These are phyloP conservation scores for Phymorhynchus buccinoides DNA, from an alignment of 1,140 invertebrate genomes.

Conservation along the genomic window DNA sequence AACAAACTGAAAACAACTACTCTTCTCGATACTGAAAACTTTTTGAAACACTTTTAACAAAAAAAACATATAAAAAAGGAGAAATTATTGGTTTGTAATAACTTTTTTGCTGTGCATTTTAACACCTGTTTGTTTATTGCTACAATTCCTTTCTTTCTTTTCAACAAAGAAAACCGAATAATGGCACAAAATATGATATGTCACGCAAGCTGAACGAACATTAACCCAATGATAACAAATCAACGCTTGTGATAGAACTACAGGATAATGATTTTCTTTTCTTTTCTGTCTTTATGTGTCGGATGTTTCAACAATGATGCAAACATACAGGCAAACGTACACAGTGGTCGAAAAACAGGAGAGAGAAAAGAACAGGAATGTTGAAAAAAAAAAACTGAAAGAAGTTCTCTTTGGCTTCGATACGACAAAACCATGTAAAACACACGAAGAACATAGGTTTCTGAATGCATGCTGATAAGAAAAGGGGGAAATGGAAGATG, in stretches of 20 bases:
- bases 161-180: constrained; percentile 8
- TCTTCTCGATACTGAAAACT: background rate
- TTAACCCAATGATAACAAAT: background rate
- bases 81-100: too few species aligned
- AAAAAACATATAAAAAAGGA: too few species aligned
- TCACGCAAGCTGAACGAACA: background rate
- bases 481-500: background rate
- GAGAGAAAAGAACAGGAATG: background rate
- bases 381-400: background rate
- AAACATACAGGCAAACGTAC: background rate
- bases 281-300: background rate
- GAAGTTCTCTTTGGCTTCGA: constrained; percentile 6
- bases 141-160: background rate
- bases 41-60: background rate
- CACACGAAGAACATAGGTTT: too few species aligned
- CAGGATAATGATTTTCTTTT: background rate
- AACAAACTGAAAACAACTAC: background rate
- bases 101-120: too few species aligned
- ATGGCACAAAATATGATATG: constrained; percentile 21
- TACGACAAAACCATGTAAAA: background rate
- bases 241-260: background rate
- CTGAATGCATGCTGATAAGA: too few species aligned
- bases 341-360: background rate
- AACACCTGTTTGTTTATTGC: constrained; percentile 18
- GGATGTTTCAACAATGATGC: background rate